Evolutionary conservation across 2,113 vertebrate species (phyloP).

Genomic region (Tachycineta bicolor): DNA sequence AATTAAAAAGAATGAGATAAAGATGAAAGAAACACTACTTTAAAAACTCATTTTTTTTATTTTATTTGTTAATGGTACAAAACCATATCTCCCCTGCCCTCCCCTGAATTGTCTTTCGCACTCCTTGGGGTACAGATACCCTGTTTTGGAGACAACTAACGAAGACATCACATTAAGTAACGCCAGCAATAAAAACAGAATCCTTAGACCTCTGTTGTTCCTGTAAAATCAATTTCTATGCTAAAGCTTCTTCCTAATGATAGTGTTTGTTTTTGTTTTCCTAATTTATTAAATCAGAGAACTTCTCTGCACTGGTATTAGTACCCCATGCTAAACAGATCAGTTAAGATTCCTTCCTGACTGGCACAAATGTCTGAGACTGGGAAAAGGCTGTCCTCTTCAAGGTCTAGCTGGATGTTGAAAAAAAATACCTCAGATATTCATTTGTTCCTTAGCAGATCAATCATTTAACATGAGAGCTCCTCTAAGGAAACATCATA

Average conservation of each 20-base stretch:
- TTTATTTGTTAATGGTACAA: neutral
- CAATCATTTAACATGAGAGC: rapidly evolving
- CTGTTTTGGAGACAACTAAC: neutral
- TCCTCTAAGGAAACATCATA: neutral
- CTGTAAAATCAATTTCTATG: neutral
- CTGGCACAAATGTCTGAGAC: neutral
- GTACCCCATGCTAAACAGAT: neutral
- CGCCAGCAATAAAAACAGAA: neutral
- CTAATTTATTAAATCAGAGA: too few relatives aligned
- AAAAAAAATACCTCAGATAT: neutral
- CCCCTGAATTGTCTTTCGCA: neutral
- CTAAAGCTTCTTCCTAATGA: neutral
- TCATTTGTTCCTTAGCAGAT: neutral
- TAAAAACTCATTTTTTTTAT: neutral
- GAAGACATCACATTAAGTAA: neutral
- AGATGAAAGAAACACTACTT: neutral
- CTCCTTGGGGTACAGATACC: neutral
- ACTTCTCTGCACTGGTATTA: neutral
- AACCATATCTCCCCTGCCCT: neutral
- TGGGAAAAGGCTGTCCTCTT: neutral
- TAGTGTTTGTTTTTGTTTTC: too few relatives aligned
- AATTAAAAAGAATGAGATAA: neutral
- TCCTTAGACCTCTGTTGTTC: neutral
- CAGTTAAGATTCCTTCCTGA: neutral
- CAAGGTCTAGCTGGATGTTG: neutral